phyloP scores from a whole-genome alignment of 1,140 invertebrate genomes.

The Cherax quadricarinatus region DNA sequence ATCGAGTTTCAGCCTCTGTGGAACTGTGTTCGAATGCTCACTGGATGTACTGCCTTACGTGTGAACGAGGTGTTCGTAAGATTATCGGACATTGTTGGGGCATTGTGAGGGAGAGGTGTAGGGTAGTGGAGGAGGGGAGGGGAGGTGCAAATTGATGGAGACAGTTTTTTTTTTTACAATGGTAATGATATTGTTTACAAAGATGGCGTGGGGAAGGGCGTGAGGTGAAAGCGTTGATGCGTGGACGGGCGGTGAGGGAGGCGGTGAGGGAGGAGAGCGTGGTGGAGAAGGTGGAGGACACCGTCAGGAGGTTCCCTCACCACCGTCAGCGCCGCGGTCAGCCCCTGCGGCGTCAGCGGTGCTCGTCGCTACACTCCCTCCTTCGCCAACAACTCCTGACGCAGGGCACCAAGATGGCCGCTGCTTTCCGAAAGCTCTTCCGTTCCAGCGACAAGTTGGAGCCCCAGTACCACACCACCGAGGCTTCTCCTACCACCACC shows the following conservation, averaged over 20 bases:
- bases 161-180: no score
- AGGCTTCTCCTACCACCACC: background rate
- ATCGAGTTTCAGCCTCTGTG: no score
- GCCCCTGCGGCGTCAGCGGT: background rate
- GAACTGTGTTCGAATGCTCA: no score
- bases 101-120: no score
- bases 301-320: background rate
- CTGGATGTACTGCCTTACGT: no score
- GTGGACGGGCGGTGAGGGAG: background rate
- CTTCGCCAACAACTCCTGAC: background rate
- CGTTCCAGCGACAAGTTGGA: slow-evolving; percentile 24
- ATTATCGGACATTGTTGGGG: no score
- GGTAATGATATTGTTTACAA: no score
- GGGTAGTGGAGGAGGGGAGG: no score
- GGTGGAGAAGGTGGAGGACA: background rate
- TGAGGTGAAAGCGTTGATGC: background rate
- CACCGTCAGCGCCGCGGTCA: background rate
- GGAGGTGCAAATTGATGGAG: no score
- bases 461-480: slow-evolving; percentile 1
- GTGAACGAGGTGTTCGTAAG: no score
- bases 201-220: background rate
- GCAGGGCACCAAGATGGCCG: slow-evolving; percentile 29
- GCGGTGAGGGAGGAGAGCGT: background rate
- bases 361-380: slow-evolving; percentile 22
- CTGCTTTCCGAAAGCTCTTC: slow-evolving; percentile 34